Conservation (phyloP, 92 coral and sea anemone genomes). For the Chrysogorgia sp. region DNA sequence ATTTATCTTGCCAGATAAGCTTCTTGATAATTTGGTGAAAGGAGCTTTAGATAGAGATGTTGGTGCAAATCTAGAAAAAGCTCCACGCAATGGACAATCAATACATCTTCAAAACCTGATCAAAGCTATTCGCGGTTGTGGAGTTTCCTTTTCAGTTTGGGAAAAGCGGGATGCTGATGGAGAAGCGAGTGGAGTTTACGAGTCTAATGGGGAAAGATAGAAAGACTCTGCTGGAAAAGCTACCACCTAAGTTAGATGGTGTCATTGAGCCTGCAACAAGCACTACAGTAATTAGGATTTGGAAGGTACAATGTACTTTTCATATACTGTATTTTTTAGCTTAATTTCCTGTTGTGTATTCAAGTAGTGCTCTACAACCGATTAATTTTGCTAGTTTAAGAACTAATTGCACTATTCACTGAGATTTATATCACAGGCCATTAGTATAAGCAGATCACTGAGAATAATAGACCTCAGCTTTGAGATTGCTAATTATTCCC, state of each 20-base stretch:
- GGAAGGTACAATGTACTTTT: constrained; percentile 57
- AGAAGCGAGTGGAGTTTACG: constrained; percentile 58
- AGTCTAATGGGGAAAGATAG: constrained; percentile 64
- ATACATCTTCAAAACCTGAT: constrained; percentile 51
- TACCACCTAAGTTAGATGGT: constrained; percentile 64
- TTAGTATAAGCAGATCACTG: constrained; percentile 1
- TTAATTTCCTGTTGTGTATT: neutral
- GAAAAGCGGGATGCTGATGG: constrained; percentile 71
- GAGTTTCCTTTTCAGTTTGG: constrained; percentile 66
- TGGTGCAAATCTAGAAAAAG: constrained; percentile 56
- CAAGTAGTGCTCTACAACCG: neutral
- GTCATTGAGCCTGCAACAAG: constrained; percentile 58
- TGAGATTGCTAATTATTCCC: neutral
- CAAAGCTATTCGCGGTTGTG: constrained; percentile 64
- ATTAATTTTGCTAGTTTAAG: constrained; percentile 2
- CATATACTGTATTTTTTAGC: constrained; percentile 2
- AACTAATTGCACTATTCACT: neutral
- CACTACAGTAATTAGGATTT: constrained; percentile 58
- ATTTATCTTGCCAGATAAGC: constrained; percentile 51
- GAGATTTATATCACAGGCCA: constrained; percentile 2
- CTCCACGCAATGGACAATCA: constrained; percentile 48
- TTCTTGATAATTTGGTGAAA: constrained; percentile 51
- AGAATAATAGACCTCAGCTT: constrained; percentile 20
- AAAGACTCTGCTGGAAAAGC: constrained; percentile 54
- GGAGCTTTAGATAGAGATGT: constrained; percentile 64